phyloP scores from a whole-genome alignment of 2,797 vertebrate genomes.

The Pristis pectinata region DNA sequence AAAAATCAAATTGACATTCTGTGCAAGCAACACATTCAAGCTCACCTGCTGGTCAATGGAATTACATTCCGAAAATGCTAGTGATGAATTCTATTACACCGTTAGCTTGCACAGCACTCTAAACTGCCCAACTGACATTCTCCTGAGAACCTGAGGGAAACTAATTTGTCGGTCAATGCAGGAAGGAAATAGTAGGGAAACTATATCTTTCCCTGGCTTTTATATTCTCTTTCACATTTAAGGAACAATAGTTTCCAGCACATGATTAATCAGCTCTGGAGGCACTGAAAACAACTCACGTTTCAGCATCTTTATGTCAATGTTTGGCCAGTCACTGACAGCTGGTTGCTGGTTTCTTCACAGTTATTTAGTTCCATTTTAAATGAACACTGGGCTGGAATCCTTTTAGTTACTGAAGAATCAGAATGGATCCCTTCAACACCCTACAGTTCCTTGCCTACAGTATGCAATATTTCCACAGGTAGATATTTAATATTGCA shows the following conservation, averaged over 20 bases:
- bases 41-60: background rate
- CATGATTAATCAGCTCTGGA: background rate
- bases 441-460: background rate
- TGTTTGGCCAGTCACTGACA: background rate
- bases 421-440: background rate
- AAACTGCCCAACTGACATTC: background rate
- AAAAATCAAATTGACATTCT: background rate
- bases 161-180: background rate
- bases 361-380: background rate
- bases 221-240: background rate
- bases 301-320: background rate
- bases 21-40: background rate
- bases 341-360: background rate
- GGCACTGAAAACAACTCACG: background rate
- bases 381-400: too few relatives aligned
- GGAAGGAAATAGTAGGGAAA: background rate
- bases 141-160: background rate
- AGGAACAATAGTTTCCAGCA: background rate
- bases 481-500: background rate
- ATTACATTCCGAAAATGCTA: background rate
- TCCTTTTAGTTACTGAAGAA: background rate
- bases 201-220: background rate
- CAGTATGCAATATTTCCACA: background rate
- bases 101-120: background rate
- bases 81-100: background rate